phyloP scores from a whole-genome alignment of 2,888 invertebrate species.

The Melieria omissa region DNA sequence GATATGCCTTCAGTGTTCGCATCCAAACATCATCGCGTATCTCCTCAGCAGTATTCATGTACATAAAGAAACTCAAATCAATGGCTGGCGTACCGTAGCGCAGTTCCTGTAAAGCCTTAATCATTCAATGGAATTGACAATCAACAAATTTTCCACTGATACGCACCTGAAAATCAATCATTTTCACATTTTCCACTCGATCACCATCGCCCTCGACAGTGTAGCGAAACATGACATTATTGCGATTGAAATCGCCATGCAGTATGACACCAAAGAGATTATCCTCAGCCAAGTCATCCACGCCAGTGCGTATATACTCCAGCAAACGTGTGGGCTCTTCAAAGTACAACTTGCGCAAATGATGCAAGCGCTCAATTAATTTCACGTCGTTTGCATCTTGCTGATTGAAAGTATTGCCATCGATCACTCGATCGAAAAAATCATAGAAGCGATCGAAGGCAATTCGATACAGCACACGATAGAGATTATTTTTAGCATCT shows the following conservation, averaged over 20 bases:
- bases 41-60: slow-evolving; percentile 57
- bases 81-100: slow-evolving; percentile 60
- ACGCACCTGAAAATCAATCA: slow-evolving; percentile 64
- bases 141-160: neutral
- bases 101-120: slow-evolving; percentile 49
- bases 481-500: slow-evolving; percentile 50
- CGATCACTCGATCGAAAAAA: slow-evolving; percentile 54
- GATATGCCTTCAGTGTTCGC: slow-evolving; percentile 55
- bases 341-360: slow-evolving; percentile 53
- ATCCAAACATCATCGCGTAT: slow-evolving; percentile 53
- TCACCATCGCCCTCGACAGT: slow-evolving; percentile 30
- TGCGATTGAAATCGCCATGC: slow-evolving; percentile 65
- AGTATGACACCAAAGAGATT: slow-evolving; percentile 56
- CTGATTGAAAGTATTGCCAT: slow-evolving; percentile 40
- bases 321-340: slow-evolving; percentile 54
- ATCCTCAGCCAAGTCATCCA: slow-evolving; percentile 49
- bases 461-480: slow-evolving; percentile 53
- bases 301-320: slow-evolving; percentile 53
- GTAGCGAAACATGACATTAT: slow-evolving; percentile 64
- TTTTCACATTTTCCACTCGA: slow-evolving; percentile 53
- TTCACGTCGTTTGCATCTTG: slow-evolving; percentile 41
- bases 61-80: slow-evolving; percentile 63
- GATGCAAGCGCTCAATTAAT: slow-evolving; percentile 48
- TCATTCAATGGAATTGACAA: neutral
- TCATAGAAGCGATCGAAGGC: slow-evolving; percentile 63